Conservation (phyloP, 2,888 invertebrate species). For the Aphodius granarius region DNA sequence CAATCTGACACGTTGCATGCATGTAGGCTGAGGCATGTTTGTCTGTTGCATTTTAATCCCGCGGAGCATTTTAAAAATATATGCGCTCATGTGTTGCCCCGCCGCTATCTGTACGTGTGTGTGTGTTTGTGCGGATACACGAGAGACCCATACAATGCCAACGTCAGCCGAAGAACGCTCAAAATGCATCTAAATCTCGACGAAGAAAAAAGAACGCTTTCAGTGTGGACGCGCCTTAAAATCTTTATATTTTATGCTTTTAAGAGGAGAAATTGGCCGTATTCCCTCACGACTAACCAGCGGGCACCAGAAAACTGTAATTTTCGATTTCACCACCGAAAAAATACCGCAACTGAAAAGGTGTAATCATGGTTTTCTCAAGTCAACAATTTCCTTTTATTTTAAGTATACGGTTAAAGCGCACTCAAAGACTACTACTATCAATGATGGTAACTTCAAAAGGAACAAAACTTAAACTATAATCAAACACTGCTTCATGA, state of each 20-base stretch:
- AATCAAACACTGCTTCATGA: not conserved
- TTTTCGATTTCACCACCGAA: not conserved
- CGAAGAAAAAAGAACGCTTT: not conserved
- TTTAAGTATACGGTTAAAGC: not conserved
- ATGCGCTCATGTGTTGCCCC: not conserved
- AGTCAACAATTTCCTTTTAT: not conserved
- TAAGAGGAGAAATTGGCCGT: not conserved
- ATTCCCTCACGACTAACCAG: not conserved
- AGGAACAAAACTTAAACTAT: not conserved
- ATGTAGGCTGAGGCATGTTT: constrained; percentile 52
- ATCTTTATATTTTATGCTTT: not conserved
- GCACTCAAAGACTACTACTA: not conserved
- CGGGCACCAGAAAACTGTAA: not conserved
- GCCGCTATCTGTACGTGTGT: not conserved
- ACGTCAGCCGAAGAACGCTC: not conserved
- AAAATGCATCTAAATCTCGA: not conserved
- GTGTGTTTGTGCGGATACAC: not conserved
- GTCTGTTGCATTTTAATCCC: not conserved
- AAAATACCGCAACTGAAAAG: not conserved
- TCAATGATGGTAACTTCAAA: not conserved
- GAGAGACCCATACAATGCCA: not conserved
- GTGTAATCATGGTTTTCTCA: not conserved
- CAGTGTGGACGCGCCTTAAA: not conserved
- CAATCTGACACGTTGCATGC: constrained; percentile 54
- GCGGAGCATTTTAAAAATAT: not conserved